These are phyloP conservation scores for Halictus quadricinctus DNA, from an alignment of 2,888 invertebrate species.

Conservation along the genomic window DNA sequence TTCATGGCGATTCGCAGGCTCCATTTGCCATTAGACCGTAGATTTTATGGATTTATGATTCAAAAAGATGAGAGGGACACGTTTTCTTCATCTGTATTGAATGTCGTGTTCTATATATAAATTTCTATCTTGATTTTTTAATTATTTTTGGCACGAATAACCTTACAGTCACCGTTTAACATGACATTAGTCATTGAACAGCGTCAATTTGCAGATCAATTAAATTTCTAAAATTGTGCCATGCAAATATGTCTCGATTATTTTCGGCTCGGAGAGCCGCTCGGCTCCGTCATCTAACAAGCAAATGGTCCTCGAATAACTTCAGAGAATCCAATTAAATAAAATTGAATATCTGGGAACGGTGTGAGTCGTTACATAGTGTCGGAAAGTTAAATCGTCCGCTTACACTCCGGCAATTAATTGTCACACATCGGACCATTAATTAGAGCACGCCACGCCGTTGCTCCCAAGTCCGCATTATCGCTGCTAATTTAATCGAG, in stretches of 20 bases:
- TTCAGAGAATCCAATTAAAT: slow-evolving; percentile 9
- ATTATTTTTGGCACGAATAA: no score
- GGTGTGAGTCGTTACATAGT: not conserved
- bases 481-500: slow-evolving; percentile 25
- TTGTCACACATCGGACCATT: slow-evolving; percentile 6
- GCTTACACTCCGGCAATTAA: slow-evolving; percentile 24
- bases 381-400: slow-evolving; percentile 13
- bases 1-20: not conserved
- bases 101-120: not conserved
- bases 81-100: not conserved
- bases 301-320: not conserved
- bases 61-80: not conserved
- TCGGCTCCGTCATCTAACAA: not conserved
- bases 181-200: not conserved
- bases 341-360: not conserved
- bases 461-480: not conserved
- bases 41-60: not conserved
- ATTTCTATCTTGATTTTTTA: no score
- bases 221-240: not conserved
- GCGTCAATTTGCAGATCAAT: not conserved
- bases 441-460: slow-evolving; percentile 5
- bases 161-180: no score
- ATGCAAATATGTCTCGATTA: not conserved
- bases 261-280: not conserved
- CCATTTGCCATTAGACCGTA: not conserved